Conservation (phyloP, 1,140 invertebrate genomes). For the Archegozetes longisetosus region DNA sequence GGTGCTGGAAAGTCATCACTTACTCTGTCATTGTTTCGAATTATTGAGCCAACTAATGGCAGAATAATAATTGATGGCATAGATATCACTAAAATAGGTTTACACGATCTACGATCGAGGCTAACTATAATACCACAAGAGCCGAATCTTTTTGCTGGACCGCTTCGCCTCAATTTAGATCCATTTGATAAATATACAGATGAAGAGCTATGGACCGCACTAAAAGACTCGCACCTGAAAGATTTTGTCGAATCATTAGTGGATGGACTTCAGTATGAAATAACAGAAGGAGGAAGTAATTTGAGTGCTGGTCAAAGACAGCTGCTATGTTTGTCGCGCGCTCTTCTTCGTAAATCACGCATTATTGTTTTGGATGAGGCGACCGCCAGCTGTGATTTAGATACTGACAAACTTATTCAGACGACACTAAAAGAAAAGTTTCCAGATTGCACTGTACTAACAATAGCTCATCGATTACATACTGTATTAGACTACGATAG, state of each 20-base stretch:
- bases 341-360: conserved; percentile 39
- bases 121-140: conserved; percentile 85
- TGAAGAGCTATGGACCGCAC: conserved; percentile 53
- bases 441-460: conserved; percentile 29
- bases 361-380: too few species aligned
- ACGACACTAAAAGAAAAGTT: conserved; percentile 30
- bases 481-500: conserved; percentile 29
- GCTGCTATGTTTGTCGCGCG: conserved; percentile 38
- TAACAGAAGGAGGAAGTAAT: conserved; percentile 28
- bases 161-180: conserved; percentile 77
- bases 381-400: conserved; percentile 30
- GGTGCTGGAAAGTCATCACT: conserved; percentile 36
- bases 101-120: conserved; percentile 48
- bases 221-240: conserved; percentile 56
- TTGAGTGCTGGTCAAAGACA: conserved; percentile 41
- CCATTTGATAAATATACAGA: conserved; percentile 51
- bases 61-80: conserved; percentile 62
- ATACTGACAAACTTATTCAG: conserved; percentile 31
- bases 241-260: conserved; percentile 39
- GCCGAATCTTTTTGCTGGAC: conserved; percentile 71
- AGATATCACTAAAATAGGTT: conserved; percentile 49
- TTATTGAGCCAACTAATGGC: conserved; percentile 48
- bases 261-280: conserved; percentile 18
- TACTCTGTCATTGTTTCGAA: conserved; percentile 38
- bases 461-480: conserved; percentile 32